phyloP scores from a whole-genome alignment of 2,113 vertebrate genomes.

The Ptychochromis oligacanthus region DNA sequence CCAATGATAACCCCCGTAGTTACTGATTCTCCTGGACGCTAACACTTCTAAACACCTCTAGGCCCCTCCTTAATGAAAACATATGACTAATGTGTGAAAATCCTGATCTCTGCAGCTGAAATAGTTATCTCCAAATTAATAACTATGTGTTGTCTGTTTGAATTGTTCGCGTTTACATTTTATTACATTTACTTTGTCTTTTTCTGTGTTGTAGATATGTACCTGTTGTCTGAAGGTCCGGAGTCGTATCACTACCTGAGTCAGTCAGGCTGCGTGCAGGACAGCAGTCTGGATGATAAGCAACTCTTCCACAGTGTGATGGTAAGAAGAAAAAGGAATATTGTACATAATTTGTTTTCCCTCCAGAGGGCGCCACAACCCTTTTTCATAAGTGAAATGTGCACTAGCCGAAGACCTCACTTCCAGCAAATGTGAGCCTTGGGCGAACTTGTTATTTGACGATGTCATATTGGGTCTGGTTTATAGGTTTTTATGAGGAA shows the following conservation, averaged over 20 bases:
- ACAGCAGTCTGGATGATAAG: slow-evolving; percentile 85
- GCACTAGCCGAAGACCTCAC: neutral
- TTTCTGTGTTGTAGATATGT: slow-evolving; percentile 81
- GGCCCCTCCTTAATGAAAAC: neutral
- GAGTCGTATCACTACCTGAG: slow-evolving; percentile 86
- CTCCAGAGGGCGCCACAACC: slow-evolving; percentile 62
- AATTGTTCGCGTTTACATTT: neutral
- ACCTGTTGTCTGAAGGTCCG: slow-evolving; percentile 83
- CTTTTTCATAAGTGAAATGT: neutral
- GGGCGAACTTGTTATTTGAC: neutral
- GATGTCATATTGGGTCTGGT: neutral
- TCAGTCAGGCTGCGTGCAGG: slow-evolving; percentile 86
- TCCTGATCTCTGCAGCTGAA: neutral
- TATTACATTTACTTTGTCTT: neutral
- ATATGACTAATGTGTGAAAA: neutral
- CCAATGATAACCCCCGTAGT: neutral
- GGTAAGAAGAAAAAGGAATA: slow-evolving; percentile 75
- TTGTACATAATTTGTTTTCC: neutral
- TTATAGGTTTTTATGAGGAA: neutral
- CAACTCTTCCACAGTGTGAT: slow-evolving; percentile 89
- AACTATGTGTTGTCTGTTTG: neutral
- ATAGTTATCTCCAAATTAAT: neutral
- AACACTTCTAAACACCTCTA: neutral
- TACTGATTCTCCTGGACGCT: neutral
- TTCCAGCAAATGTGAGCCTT: neutral